A percentile compares a stretch with the other conserved stretches of the same genome.
Evolutionary conservation across 1,140 invertebrate species (phyloP).

Genomic region (Oedothorax gibbosus): DNA sequence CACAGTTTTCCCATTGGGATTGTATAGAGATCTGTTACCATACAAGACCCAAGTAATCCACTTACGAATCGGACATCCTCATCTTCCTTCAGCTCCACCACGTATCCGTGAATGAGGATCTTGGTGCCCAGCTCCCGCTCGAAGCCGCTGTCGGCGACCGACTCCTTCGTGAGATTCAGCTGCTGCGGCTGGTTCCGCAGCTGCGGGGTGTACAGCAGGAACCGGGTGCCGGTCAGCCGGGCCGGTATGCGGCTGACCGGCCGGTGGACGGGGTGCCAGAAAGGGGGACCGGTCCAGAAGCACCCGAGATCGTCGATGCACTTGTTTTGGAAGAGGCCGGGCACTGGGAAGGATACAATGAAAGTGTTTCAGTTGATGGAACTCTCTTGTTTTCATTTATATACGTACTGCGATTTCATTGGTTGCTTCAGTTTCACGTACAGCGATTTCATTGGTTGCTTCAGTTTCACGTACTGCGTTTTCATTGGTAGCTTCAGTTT

Average conservation of each 20-base stretch:
- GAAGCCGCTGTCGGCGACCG: not conserved
- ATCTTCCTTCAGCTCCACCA: not conserved
- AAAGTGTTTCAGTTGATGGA: no score
- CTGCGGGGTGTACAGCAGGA: slow-evolving; percentile 8
- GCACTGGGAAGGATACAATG: no score
- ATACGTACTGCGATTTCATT: no score
- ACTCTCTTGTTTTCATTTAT: no score
- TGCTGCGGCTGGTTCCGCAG: not conserved
- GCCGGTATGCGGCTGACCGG: slow-evolving; percentile 25
- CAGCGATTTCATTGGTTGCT: no score
- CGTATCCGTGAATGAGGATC: slow-evolving; percentile 33
- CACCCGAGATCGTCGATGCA: slow-evolving; percentile 57
- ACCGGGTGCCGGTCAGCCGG: not conserved
- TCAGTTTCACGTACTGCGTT: no score
- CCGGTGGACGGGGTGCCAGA: slow-evolving; percentile 44
- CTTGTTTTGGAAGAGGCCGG: slow-evolving; percentile 64
- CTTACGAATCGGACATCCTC: slow-evolving; percentile 30
- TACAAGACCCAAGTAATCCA: not conserved
- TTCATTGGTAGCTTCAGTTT: no score
- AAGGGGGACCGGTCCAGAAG: slow-evolving; percentile 45
- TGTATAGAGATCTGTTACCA: no score
- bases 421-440: no score
- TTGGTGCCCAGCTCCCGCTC: not conserved
- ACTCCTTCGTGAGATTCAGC: not conserved
- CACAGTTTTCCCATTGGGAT: no score